A percentile compares a stretch with the other conserved stretches of the same genome.
Conservation (phyloP, 2,113 vertebrate genomes). For the Oreochromis niloticus region DNA sequence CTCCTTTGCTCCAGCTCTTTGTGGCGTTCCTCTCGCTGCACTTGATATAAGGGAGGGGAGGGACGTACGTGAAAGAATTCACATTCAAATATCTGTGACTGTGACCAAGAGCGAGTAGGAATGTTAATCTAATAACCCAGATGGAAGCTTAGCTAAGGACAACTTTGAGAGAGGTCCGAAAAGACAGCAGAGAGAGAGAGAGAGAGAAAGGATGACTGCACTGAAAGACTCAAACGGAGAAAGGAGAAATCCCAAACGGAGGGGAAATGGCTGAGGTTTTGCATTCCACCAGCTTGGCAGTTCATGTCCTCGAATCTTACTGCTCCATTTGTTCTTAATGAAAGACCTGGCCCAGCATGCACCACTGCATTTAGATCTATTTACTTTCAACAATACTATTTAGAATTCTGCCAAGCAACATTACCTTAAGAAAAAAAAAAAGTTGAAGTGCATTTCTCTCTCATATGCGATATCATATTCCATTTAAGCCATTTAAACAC, state of each 20-base stretch:
- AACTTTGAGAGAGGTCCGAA: slow-evolving; percentile 30
- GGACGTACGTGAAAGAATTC: slow-evolving; percentile 60
- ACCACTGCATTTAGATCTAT: slow-evolving; percentile 28
- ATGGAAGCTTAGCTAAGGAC: slow-evolving; percentile 33
- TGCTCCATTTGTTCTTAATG: slow-evolving; percentile 55
- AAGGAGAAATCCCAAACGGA: slow-evolving; percentile 44
- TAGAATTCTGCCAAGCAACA: slow-evolving; percentile 11
- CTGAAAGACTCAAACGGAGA: slow-evolving; percentile 30
- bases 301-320: slow-evolving; percentile 30
- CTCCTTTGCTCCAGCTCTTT: slow-evolving; percentile 51
- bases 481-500: slow-evolving; percentile 28
- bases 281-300: slow-evolving; percentile 48
- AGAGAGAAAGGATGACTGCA: slow-evolving; percentile 39
- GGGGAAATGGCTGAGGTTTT: slow-evolving; percentile 54
- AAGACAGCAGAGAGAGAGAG: slow-evolving; percentile 4
- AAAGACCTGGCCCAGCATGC: slow-evolving; percentile 28
- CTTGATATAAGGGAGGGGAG: slow-evolving; percentile 55
- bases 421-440: background rate
- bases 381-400: slow-evolving; percentile 40
- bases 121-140: slow-evolving; percentile 71
- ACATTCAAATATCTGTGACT: slow-evolving; percentile 54
- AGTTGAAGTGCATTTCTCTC: background rate
- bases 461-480: slow-evolving; percentile 28
- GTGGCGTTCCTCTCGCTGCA: slow-evolving; percentile 54
- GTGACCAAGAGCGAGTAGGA: slow-evolving; percentile 58